Conservation (phyloP, 2,888 invertebrate genomes). For the Ferrisia virgata region DNA sequence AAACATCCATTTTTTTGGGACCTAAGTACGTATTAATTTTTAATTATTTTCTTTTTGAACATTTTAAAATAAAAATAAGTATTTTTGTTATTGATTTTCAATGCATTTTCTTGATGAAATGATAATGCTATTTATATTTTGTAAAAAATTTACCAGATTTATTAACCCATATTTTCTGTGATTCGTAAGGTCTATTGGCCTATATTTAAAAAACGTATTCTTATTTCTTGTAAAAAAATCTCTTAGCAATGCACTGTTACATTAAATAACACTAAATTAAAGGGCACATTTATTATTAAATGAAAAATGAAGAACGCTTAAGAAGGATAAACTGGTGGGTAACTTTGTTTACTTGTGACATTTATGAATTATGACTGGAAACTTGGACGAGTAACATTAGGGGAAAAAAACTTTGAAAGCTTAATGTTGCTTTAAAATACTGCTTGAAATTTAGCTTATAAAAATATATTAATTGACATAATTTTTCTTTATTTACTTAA, state of each 20-base stretch:
- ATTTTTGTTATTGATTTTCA: no score
- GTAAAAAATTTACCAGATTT: no score
- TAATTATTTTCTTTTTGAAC: no score
- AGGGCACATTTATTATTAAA: not conserved
- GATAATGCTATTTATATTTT: no score
- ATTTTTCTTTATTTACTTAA: not conserved
- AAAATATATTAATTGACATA: not conserved
- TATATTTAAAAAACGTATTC: not conserved
- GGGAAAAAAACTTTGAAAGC: constrained; percentile 3
- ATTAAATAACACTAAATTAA: not conserved
- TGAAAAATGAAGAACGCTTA: not conserved
- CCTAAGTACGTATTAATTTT: no score
- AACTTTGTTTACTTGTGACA: constrained; percentile 24
- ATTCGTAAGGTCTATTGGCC: no score
- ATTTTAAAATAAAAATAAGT: no score
- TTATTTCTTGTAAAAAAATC: not conserved
- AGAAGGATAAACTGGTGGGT: not conserved
- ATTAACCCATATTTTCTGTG: no score
- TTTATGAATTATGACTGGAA: constrained; percentile 23
- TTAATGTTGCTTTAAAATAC: constrained; percentile 15
- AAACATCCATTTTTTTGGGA: no score
- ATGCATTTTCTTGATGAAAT: no score
- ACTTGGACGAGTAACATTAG: not conserved
- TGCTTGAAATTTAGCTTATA: not conserved
- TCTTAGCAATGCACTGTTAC: not conserved